Evolutionary conservation across 2,113 vertebrate species (phyloP).

Genomic region (Stegastes partitus): DNA sequence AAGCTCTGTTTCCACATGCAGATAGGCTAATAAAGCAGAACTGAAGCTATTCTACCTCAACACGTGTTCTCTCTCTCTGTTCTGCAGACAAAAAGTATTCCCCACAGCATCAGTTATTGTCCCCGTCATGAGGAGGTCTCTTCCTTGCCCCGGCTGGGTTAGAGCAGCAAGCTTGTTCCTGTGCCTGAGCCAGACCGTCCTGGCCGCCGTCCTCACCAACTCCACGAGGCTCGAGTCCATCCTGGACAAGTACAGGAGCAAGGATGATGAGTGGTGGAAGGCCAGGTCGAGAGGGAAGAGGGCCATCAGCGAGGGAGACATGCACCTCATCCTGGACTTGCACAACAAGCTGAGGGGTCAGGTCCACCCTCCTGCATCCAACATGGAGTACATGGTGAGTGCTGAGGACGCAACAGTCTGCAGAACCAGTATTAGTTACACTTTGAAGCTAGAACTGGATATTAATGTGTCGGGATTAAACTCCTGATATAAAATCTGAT

Average conservation of each 20-base stretch:
- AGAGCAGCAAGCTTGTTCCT: conserved; percentile 83
- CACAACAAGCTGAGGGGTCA: conserved; percentile 98
- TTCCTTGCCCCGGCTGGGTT: conserved; percentile 79
- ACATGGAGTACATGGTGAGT: conserved; percentile 99
- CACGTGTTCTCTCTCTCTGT: conserved; percentile 77
- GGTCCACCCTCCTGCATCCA: conserved; percentile 95
- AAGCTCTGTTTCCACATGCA: not conserved
- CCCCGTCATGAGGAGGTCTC: conserved; percentile 88
- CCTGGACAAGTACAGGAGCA: conserved; percentile 92
- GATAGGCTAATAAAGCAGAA: not conserved
- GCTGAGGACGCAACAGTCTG: not conserved
- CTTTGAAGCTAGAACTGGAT: too few relatives aligned
- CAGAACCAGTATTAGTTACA: too few relatives aligned
- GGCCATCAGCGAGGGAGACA: conserved; percentile 95
- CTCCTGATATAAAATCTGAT: too few relatives aligned
- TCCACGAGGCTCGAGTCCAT: conserved; percentile 90
- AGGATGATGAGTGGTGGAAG: conserved; percentile 92
- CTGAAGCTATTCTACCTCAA: not conserved
- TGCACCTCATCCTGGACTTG: conserved; percentile 96
- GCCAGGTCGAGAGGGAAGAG: conserved; percentile 93
- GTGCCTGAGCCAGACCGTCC: conserved; percentile 85
- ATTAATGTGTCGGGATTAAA: too few relatives aligned
- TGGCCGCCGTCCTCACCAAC: conserved; percentile 89
- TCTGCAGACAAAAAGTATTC: conserved; percentile 67
- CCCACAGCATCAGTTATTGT: conserved; percentile 64